Percentiles rank a stretch among this genome's conserved stretches.
Conservation (phyloP, 2,888 invertebrate genomes). For the Volucella inanis region DNA sequence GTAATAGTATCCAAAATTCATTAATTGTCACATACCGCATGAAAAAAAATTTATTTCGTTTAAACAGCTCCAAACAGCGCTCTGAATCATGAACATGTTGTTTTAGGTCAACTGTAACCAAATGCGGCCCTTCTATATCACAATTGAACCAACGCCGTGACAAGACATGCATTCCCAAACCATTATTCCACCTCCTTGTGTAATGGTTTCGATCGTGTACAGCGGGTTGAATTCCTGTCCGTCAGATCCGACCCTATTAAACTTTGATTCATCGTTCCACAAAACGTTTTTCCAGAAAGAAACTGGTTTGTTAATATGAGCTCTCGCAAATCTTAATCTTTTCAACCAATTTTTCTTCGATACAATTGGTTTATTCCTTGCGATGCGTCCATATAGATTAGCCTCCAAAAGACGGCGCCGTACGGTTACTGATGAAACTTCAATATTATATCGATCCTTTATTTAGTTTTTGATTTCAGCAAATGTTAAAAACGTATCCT, state of each 20-base stretch:
- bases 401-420: no score
- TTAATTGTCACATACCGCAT: no score
- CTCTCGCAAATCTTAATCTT: slow-evolving; percentile 16
- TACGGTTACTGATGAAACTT: no score
- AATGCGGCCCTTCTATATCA: no score
- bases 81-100: no score
- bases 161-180: slow-evolving; percentile 45
- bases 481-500: no score
- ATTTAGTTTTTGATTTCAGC: no score
- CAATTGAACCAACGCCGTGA: slow-evolving; percentile 42
- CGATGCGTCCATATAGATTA: slow-evolving; percentile 7
- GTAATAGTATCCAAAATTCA: no score
- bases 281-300: slow-evolving; percentile 37
- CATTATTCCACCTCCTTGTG: slow-evolving; percentile 42
- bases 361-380: slow-evolving; percentile 14
- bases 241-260: slow-evolving; percentile 42
- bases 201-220: slow-evolving; percentile 35
- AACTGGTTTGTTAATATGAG: slow-evolving; percentile 1
- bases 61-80: no score
- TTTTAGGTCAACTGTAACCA: no score
- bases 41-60: no score
- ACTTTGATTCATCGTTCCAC: slow-evolving; percentile 56
- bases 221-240: slow-evolving; percentile 34
- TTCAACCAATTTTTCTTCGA: slow-evolving; percentile 18
- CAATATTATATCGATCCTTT: no score